Percentiles rank a stretch among this genome's conserved stretches.
Evolutionary conservation across 2,113 vertebrate species (phyloP).

Genomic region (Chaetodon auriga): DNA sequence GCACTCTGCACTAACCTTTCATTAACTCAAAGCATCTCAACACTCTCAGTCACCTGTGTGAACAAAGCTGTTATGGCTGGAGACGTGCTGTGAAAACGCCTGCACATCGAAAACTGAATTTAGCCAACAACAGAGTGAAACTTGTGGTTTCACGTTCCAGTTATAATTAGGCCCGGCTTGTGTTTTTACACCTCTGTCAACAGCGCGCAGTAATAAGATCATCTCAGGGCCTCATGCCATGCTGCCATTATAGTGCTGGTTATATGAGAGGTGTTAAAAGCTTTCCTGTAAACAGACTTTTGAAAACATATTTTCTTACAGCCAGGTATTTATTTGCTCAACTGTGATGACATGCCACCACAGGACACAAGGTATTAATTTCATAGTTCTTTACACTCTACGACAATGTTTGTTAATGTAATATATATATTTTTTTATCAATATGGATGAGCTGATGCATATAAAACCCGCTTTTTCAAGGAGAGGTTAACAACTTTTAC

Average conservation of each 20-base stretch:
- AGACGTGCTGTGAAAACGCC: neutral
- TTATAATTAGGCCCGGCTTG: neutral
- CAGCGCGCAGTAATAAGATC: neutral
- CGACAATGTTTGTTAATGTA: neutral
- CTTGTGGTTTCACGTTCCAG: neutral
- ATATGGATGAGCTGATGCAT: neutral
- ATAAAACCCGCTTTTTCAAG: neutral
- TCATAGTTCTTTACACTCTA: too few species aligned
- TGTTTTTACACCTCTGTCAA: neutral
- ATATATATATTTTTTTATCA: neutral
- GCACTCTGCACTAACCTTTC: neutral
- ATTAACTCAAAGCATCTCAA: neutral
- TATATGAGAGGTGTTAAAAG: neutral
- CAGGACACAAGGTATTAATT: neutral
- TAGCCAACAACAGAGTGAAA: neutral
- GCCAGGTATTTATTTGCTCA: neutral
- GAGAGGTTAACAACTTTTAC: neutral
- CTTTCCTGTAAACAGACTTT: neutral
- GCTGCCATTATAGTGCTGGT: neutral
- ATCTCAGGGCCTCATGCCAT: neutral
- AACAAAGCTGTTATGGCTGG: neutral
- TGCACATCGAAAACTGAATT: neutral
- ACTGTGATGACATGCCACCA: neutral
- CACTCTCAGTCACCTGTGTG: neutral
- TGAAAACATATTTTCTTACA: neutral